Percentiles rank a stretch among this genome's conserved stretches.
phyloP scores from a whole-genome alignment of 2,797 vertebrate genomes.

The Peromyscus nudipes region DNA sequence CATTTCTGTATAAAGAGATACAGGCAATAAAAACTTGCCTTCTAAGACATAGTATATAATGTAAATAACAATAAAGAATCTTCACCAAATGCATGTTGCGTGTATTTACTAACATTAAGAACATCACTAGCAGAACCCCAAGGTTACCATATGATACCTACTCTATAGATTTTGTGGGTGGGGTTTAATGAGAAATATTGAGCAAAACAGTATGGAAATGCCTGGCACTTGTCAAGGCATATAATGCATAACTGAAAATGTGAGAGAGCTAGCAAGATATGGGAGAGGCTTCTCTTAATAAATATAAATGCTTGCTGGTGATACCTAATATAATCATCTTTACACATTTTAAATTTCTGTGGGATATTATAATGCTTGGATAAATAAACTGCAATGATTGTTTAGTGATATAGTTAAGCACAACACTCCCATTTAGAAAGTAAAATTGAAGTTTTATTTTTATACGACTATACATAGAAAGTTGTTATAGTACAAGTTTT shows the following conservation, averaged over 20 bases:
- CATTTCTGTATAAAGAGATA: neutral
- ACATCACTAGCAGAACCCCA: neutral
- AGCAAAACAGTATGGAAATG: neutral
- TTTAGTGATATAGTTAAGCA: constrained; percentile 32
- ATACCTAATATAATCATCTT: neutral
- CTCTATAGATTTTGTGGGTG: neutral
- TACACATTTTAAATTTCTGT: constrained; percentile 51
- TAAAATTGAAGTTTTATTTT: constrained; percentile 72
- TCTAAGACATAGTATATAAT: neutral
- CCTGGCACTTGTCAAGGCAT: too few species aligned
- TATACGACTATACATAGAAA: constrained; percentile 74
- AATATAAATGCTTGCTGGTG: neutral
- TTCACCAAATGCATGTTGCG: neutral
- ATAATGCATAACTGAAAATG: constrained; percentile 14
- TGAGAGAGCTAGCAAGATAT: neutral
- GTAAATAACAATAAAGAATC: constrained; percentile 51
- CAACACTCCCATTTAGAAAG: constrained; percentile 55
- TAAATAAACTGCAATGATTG: constrained; percentile 71
- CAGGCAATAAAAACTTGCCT: neutral
- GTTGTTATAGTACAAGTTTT: constrained; percentile 61
- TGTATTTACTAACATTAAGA: neutral
- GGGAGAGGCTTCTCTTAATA: neutral
- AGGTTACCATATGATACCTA: neutral
- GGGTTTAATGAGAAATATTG: neutral
- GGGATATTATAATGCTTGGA: constrained; percentile 33